Evolutionary conservation across 2,888 invertebrate species (phyloP).

Genomic region (Poecilobothrus nobilitatus): DNA sequence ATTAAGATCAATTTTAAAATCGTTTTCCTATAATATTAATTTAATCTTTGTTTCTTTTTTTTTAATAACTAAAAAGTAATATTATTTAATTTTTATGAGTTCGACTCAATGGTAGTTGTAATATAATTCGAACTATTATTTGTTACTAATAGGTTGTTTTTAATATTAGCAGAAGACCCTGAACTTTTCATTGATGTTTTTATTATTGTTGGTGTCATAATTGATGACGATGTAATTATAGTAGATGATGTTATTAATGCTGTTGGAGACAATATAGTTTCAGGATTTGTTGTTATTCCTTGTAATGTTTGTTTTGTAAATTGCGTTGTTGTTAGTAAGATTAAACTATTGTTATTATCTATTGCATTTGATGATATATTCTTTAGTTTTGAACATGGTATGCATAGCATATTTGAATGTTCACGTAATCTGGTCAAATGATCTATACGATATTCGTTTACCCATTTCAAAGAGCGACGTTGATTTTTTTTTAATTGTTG

Average conservation of each 20-base stretch:
- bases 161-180: too few species aligned
- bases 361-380: constrained; percentile 23
- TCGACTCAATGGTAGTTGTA: too few species aligned
- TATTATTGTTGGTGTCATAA: too few species aligned
- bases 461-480: constrained; percentile 29
- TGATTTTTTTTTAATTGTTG: constrained; percentile 36
- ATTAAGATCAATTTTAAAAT: too few species aligned
- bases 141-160: too few species aligned
- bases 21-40: too few species aligned
- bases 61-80: too few species aligned
- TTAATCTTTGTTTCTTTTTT: too few species aligned
- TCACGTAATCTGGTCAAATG: constrained; percentile 40
- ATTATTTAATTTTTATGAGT: too few species aligned
- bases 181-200: too few species aligned
- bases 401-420: constrained; percentile 52
- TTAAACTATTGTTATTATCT: not conserved
- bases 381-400: constrained; percentile 38
- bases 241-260: constrained; percentile 16
- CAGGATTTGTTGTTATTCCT: constrained; percentile 7
- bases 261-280: constrained; percentile 15
- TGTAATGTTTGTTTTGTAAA: constrained; percentile 16
- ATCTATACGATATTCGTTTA: constrained; percentile 41
- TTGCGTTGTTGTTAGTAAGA: not conserved
- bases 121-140: too few species aligned
- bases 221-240: constrained; percentile 17